Conservation (phyloP, 2,888 invertebrate genomes). For the Sceliomorpha sp. region DNA sequence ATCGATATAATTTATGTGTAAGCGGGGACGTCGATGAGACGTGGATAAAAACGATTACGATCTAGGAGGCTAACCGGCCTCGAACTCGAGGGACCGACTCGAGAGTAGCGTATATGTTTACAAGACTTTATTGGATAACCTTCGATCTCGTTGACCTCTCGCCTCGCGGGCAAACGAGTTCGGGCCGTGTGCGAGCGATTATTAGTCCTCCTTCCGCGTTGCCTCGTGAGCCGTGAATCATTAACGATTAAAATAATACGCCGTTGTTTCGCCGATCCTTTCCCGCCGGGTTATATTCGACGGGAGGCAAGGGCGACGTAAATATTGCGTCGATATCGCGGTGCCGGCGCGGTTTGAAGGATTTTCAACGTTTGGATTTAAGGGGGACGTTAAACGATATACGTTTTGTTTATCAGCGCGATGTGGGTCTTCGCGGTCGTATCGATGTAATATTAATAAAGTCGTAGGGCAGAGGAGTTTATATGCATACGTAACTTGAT, state of each 20-base stretch:
- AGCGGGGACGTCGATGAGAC: conserved; percentile 42
- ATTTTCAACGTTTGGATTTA: too few species aligned
- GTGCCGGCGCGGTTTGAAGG: too few species aligned
- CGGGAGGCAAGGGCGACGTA: too few species aligned
- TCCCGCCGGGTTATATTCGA: too few species aligned
- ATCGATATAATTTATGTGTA: conserved; percentile 40
- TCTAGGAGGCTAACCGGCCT: conserved; percentile 38
- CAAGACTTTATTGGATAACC: conserved; percentile 48
- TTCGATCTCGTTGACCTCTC: conserved; percentile 48
- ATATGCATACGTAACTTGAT: too few species aligned
- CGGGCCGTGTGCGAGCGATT: conserved; percentile 44
- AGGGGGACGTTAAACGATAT: too few species aligned
- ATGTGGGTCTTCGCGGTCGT: too few species aligned
- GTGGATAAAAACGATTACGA: conserved; percentile 44
- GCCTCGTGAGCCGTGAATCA: conserved; percentile 33
- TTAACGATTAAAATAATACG: conserved; percentile 16
- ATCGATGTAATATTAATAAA: too few species aligned
- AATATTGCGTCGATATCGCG: too few species aligned
- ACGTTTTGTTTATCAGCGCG: too few species aligned
- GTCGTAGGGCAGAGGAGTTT: too few species aligned
- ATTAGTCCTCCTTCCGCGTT: conserved; percentile 50
- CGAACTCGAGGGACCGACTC: conserved; percentile 28
- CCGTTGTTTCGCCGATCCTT: too few species aligned
- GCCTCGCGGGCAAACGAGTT: conserved; percentile 41
- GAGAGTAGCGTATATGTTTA: conserved; percentile 48